phyloP scores from a whole-genome alignment of 2,113 vertebrate species.

The Coptodon bakossiorum region DNA sequence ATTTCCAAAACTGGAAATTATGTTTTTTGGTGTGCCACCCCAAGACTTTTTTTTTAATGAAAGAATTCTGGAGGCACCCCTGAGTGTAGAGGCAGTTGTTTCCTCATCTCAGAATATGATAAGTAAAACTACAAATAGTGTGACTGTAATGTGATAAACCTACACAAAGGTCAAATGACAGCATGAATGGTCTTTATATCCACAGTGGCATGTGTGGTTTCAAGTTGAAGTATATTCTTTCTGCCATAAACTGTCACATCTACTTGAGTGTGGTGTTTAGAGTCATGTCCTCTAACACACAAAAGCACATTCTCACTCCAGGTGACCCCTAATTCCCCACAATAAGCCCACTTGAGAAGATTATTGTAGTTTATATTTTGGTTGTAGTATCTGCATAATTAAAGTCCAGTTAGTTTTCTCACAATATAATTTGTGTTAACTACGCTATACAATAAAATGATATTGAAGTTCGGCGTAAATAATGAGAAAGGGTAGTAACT shows the following conservation, averaged over 20 bases:
- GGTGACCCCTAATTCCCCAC: background rate
- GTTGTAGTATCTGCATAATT: background rate
- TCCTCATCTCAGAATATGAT: background rate
- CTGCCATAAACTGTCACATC: slow-evolving; percentile 46
- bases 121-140: background rate
- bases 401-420: background rate
- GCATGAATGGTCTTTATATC: slow-evolving; percentile 34
- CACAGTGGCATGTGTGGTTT: background rate
- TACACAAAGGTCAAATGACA: slow-evolving; percentile 47
- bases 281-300: slow-evolving; percentile 12
- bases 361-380: background rate
- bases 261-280: slow-evolving; percentile 10
- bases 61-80: background rate
- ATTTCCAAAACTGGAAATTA: background rate
- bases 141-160: slow-evolving; percentile 20
- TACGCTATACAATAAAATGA: background rate
- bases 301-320: background rate
- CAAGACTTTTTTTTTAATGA: background rate
- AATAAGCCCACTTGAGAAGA: background rate
- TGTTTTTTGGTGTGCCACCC: background rate
- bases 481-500: background rate
- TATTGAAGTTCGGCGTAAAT: background rate
- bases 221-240: slow-evolving; percentile 39
- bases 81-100: background rate
- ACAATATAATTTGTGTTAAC: background rate